Base-by-base conservation (phyloP, 2,113 vertebrate species). In the Dolichotis patagonum region DNA sequence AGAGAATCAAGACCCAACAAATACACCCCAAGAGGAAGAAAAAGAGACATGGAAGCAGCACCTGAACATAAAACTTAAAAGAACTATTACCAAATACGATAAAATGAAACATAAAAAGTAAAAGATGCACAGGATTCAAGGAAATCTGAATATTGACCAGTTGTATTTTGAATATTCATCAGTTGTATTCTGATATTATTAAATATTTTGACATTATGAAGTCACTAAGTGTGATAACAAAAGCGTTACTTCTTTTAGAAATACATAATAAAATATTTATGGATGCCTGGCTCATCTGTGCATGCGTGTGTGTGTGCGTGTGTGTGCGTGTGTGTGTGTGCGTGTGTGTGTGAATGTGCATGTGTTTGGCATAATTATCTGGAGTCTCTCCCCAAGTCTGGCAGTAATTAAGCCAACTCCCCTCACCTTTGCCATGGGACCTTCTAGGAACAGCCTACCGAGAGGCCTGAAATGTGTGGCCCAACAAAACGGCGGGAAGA, bases 211-310 rank as follows among this genome's bases (percentile, higher is more conserved):
- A 65, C 20, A 85, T 14, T 52, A 92, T 83, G 7, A 65, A 69
- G 83, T 49, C n/a, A 82, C 41, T 81, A 54, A 35, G 58, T 49
- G 26, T 49, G 9, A 46, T 35, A 89, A 90, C 13, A 10, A 0
- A 96, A 88, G 28, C 13, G 56, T 62, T 43, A 46, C 52, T 86
- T 93, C n/a, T 52, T 93, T 89, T 83, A 85, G 62, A 85, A 96
- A 71, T 73, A 73, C 8, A 35, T 60, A 35, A 19, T 80, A 80
- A 85, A 78, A 82, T 73, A 88, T 28, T 82, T 49, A 83, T 2
- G 13, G 49, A 81, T 93, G 35, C 35, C 65, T 69, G 35, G 35
- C 38, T 69, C n/a, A n/a, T 16, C 67, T 30, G 11, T 32, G 84
- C 22, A 35, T 28, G 46, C 8, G 20, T 22, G 30, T 20, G 30